Percentiles rank a stretch among this genome's conserved stretches.
phyloP scores from a whole-genome alignment of 2,797 vertebrate genomes.

The Cuculus canorus region DNA sequence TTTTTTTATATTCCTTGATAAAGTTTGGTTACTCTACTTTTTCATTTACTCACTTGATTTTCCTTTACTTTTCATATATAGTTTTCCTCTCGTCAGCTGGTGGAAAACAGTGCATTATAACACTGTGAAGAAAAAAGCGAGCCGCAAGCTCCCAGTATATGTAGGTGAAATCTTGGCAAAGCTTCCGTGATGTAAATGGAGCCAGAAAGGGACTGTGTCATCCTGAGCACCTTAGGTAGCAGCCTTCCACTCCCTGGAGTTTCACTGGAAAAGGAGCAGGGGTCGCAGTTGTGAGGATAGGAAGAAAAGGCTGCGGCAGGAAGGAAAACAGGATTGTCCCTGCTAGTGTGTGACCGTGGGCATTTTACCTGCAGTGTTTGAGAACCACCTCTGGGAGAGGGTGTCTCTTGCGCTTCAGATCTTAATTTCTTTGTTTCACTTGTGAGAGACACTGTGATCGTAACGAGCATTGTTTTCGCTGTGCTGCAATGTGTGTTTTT shows the following conservation, averaged over 20 bases:
- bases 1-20: background rate
- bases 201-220: background rate
- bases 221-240: rapidly evolving
- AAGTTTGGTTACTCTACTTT: background rate
- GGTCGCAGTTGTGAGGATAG: rapidly evolving
- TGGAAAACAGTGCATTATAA: rapidly evolving
- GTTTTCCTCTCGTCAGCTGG: background rate
- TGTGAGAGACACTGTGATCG: background rate
- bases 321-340: background rate
- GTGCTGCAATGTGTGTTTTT: too few relatives aligned
- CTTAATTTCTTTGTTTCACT: background rate
- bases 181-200: rapidly evolving
- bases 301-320: background rate
- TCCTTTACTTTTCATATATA: background rate
- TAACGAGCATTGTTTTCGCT: rapidly evolving
- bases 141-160: rapidly evolving
- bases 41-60: background rate
- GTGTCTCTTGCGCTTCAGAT: background rate
- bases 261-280: background rate
- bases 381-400: background rate
- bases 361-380: rapidly evolving
- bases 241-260: too few relatives aligned
- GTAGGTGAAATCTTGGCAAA: background rate
- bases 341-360: background rate
- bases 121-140: background rate